phyloP scores from a whole-genome alignment of 2,888 invertebrate species.

The Ennomos fuscantarius region DNA sequence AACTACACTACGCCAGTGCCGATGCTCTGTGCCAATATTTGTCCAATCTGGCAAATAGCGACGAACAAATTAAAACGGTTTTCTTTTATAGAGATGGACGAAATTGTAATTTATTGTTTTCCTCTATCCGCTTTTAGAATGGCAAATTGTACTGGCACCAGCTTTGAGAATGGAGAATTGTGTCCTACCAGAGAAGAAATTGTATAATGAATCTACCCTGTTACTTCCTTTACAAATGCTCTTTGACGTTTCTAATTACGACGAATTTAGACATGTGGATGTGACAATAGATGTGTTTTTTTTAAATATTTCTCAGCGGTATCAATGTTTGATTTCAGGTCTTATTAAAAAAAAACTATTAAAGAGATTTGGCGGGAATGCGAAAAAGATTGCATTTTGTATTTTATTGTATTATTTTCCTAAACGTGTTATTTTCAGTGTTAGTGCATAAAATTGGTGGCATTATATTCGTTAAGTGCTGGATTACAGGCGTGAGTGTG shows the following conservation, averaged over 20 bases:
- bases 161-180: constrained; percentile 3
- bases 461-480: no score
- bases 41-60: constrained; percentile 59
- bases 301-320: no score
- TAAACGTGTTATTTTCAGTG: no score
- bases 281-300: no score
- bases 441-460: no score
- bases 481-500: no score
- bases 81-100: constrained; percentile 44
- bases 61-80: constrained; percentile 67
- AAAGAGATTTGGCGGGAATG: no score
- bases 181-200: background rate
- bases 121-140: constrained; percentile 17
- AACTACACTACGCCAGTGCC: constrained; percentile 24
- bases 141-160: constrained; percentile 1
- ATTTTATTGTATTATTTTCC: no score
- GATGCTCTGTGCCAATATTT: constrained; percentile 66
- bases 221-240: constrained; percentile 6
- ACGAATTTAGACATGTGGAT: background rate
- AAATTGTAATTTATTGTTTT: constrained; percentile 34
- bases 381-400: no score
- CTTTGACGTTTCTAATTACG: constrained; percentile 21
- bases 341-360: no score
- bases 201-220: constrained; percentile 20
- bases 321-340: no score